phyloP scores from a whole-genome alignment of 1,140 invertebrate species.

The Elysia chlorotica region DNA sequence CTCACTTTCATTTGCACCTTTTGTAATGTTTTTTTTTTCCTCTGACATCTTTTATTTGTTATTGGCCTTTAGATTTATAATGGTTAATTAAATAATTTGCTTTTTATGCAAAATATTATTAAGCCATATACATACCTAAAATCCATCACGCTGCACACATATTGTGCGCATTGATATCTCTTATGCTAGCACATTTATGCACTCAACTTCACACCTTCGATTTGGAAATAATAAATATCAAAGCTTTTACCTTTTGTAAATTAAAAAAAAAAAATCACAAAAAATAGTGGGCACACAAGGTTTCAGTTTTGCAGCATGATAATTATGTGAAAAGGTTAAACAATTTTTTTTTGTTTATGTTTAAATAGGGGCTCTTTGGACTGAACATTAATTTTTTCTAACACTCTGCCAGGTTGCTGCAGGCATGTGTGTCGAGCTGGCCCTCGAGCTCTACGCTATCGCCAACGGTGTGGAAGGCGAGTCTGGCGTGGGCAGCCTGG shows the following conservation, averaged over 20 bases:
- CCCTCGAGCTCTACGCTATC: slow-evolving; percentile 60
- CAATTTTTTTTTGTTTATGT: too few relatives aligned
- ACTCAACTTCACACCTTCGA: background rate
- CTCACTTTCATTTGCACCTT: background rate
- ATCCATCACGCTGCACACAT: too few relatives aligned
- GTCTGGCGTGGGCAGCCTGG: slow-evolving; percentile 46
- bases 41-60: background rate
- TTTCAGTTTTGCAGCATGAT: too few relatives aligned
- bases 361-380: too few relatives aligned
- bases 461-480: slow-evolving; percentile 56
- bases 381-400: background rate
- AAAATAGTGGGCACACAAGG: too few relatives aligned
- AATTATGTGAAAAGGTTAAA: too few relatives aligned
- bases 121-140: too few relatives aligned
- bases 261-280: background rate
- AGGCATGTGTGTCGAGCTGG: slow-evolving; percentile 57
- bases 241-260: background rate
- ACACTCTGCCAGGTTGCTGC: slow-evolving; percentile 55
- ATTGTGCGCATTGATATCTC: background rate
- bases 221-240: background rate
- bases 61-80: background rate
- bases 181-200: background rate
- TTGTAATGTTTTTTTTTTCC: background rate
- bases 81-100: background rate
- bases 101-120: background rate